Evolutionary conservation across 1,140 invertebrate species (phyloP).

Genomic region (Pissodes strobi): DNA sequence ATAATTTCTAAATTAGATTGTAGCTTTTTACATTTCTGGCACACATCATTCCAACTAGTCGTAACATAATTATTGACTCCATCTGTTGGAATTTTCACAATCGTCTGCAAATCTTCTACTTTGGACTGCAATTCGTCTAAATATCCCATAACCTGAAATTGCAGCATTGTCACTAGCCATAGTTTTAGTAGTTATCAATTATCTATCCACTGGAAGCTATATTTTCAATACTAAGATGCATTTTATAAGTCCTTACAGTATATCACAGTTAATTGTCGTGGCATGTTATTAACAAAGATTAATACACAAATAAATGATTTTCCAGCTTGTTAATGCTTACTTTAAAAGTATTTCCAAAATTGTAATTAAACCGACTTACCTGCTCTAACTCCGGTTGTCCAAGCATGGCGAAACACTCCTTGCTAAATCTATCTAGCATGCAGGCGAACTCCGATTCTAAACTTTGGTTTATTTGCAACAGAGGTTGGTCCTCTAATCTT

Average conservation of each 20-base stretch:
- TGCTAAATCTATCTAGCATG: constrained; percentile 45
- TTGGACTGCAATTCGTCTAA: constrained; percentile 42
- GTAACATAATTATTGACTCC: constrained; percentile 5
- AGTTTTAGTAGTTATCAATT: not conserved
- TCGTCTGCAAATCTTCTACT: constrained; percentile 44
- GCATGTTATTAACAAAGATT: too few relatives aligned
- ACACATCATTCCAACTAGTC: constrained; percentile 55
- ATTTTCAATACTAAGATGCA: too few relatives aligned
- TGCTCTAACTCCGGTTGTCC: constrained; percentile 44
- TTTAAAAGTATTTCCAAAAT: too few relatives aligned
- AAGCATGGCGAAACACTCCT: constrained; percentile 43
- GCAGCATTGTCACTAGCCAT: not conserved
- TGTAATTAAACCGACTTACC: constrained; percentile 8
- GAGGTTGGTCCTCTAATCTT: constrained; percentile 40
- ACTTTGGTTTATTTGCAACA: constrained; percentile 47
- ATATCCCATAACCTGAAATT: constrained; percentile 29
- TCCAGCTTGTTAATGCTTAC: too few relatives aligned
- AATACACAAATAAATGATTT: too few relatives aligned
- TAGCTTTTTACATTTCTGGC: constrained; percentile 53
- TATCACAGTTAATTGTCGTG: too few relatives aligned
- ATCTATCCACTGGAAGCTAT: too few relatives aligned
- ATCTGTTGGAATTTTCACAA: constrained; percentile 37
- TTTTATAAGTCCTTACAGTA: too few relatives aligned
- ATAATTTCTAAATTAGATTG: constrained; percentile 40
- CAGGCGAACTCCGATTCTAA: constrained; percentile 52